Evolutionary conservation across 2,888 invertebrate species (phyloP).

Genomic region (Bembecia ichneumoniformis): DNA sequence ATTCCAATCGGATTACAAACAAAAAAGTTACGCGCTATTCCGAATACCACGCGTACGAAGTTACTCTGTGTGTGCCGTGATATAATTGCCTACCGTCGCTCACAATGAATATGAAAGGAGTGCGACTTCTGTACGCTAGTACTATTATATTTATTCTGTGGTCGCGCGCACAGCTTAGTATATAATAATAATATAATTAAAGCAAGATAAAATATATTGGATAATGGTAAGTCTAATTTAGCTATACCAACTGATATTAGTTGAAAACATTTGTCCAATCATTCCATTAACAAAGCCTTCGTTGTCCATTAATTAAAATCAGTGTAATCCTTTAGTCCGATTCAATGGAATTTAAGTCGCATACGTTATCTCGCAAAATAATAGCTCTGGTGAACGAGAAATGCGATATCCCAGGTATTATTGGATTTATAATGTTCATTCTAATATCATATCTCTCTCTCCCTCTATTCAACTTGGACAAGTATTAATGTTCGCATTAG

Average conservation of each 20-base stretch:
- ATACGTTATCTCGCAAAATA: conserved; percentile 10
- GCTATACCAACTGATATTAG: neutral
- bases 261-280: neutral
- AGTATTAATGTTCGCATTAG: neutral
- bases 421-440: neutral
- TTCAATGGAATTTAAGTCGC: conserved; percentile 8
- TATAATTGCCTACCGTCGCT: too few species aligned
- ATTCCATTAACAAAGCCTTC: conserved; percentile 9
- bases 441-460: neutral
- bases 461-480: neutral
- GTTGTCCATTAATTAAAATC: conserved; percentile 26
- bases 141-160: too few species aligned
- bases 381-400: conserved; percentile 3
- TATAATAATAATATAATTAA: too few species aligned
- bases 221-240: too few species aligned
- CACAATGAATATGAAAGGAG: too few species aligned
- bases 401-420: neutral
- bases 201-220: too few species aligned
- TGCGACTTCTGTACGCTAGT: too few species aligned
- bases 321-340: conserved; percentile 18
- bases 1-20: too few species aligned
- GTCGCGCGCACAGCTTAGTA: too few species aligned
- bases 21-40: too few species aligned
- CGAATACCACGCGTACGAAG: too few species aligned
- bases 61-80: too few species aligned